Percentiles rank a stretch among this genome's conserved stretches.
Conservation (phyloP, 2,113 vertebrate genomes). For the Nerophis lumbriciformis region DNA sequence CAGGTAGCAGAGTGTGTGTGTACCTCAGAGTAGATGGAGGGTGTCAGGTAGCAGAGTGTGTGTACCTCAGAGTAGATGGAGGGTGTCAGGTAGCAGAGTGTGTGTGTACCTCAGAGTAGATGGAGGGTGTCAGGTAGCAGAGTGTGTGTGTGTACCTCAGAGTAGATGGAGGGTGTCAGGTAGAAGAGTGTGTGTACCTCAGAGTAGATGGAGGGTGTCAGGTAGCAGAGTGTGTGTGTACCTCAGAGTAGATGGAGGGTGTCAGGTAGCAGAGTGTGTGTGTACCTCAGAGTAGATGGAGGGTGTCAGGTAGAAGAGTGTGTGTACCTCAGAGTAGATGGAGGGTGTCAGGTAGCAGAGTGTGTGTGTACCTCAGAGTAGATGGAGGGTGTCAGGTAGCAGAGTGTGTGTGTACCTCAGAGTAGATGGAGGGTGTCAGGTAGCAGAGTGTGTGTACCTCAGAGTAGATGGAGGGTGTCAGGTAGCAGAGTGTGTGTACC, state of each 20-base stretch:
- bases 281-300: slow-evolving; percentile 77
- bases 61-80: slow-evolving; percentile 77
- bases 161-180: slow-evolving; percentile 89
- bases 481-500: slow-evolving; percentile 82
- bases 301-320: slow-evolving; percentile 92
- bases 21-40: slow-evolving; percentile 80
- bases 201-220: slow-evolving; percentile 86
- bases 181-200: slow-evolving; percentile 80
- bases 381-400: slow-evolving; percentile 95
- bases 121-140: slow-evolving; percentile 94
- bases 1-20: slow-evolving; percentile 87
- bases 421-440: slow-evolving; percentile 89
- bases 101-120: slow-evolving; percentile 68
- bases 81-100: slow-evolving; percentile 92
- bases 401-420: slow-evolving; percentile 72
- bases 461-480: slow-evolving; percentile 86
- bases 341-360: slow-evolving; percentile 95
- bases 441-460: slow-evolving; percentile 80
- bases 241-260: slow-evolving; percentile 81
- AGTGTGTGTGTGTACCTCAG: slow-evolving; percentile 68
- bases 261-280: slow-evolving; percentile 93
- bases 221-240: slow-evolving; percentile 83
- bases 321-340: slow-evolving; percentile 72
- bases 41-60: slow-evolving; percentile 91
- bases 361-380: slow-evolving; percentile 56